Base-by-base conservation (phyloP, 1,140 invertebrate genomes). In the Zaprionus nigranus region DNA sequence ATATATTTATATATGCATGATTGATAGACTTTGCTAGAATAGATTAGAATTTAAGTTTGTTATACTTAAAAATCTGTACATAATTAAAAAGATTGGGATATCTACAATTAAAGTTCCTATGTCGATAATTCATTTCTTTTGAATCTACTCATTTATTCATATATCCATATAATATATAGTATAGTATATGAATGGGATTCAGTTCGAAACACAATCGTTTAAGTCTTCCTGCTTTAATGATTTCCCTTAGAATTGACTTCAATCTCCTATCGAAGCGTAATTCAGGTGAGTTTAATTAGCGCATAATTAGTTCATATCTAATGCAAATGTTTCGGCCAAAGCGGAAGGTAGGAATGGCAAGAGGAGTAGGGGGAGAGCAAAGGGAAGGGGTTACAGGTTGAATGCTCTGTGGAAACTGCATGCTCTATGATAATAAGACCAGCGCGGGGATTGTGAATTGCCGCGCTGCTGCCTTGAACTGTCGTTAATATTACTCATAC, bases 401-500 rank as follows among this genome's bases (percentile, higher is more conserved):
- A 30, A 28, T 56, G 26, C 53, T 2, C 53, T 54, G 20, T 26
- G 51, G 30, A 36, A 38, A 34, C 67, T 79, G 80, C 57, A 79
- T 87, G 71, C 79, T 80, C 77, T 75, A 83, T 86, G 77, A 68
- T 80, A 80, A 83, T 88, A 76, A 70, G 78, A 22, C 62, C 77
- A 86, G 68, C 69, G 3, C 6, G 64, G 24, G 17, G 51, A 26
- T 36, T 53, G 51, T 24, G 51, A 26, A 49, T 56, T 26, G n/a
- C n/a, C 4, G 46, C 20, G n/a, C 61, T 56, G 53, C 51, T 65
- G 51, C 73, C 73, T 60, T 60, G 54, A 61, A 64, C 73, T 53
- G 46, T 53, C 73, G 76, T 90, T 76, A 82, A 85, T 90, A 90
- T 73, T 77, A 90, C 86, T 90, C 86, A 90, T 85, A 90, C 85